These are phyloP conservation scores for Drosophila histrio DNA, from an alignment of 2,888 invertebrate genomes.

Conservation along the genomic window DNA sequence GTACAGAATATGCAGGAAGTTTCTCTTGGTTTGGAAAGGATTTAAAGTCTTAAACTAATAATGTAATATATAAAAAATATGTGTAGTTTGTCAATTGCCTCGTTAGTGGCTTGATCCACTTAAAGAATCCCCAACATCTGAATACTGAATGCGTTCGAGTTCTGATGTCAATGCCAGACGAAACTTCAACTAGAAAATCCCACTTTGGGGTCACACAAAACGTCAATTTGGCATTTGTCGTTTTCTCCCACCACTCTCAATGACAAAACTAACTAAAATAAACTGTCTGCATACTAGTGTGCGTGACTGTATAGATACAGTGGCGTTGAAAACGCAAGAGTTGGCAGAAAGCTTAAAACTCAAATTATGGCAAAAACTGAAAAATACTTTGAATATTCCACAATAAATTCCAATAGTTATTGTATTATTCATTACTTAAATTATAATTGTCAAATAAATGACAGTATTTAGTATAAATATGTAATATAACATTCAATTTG, in stretches of 20 bases:
- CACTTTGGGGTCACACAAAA: slow-evolving; percentile 48
- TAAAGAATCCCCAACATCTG: slow-evolving; percentile 27
- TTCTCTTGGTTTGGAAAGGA: too few species aligned
- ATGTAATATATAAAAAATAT: background rate
- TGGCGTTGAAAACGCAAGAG: too few species aligned
- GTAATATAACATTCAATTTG: too few species aligned
- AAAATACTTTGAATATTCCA: too few species aligned
- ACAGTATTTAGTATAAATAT: too few species aligned
- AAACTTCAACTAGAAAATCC: slow-evolving; percentile 18
- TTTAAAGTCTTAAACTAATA: background rate
- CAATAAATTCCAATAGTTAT: too few species aligned
- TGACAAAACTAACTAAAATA: slow-evolving; percentile 45
- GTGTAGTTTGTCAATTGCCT: background rate
- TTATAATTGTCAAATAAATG: too few species aligned
- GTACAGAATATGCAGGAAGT: too few species aligned
- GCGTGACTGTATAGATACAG: background rate
- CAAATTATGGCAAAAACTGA: too few species aligned
- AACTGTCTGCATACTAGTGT: slow-evolving; percentile 23
- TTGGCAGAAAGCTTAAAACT: background rate
- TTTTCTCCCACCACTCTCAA: slow-evolving; percentile 10
- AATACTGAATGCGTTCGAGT: slow-evolving; percentile 23
- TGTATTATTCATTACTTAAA: too few species aligned
- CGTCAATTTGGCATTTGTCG: slow-evolving; percentile 61
- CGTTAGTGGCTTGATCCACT: slow-evolving; percentile 10
- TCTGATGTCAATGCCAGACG: slow-evolving; percentile 50